Evolutionary conservation across 2,888 invertebrate species (phyloP), one percentile per base, ranked within the genome.

Genomic region (Dromius quadrimaculatus): DNA sequence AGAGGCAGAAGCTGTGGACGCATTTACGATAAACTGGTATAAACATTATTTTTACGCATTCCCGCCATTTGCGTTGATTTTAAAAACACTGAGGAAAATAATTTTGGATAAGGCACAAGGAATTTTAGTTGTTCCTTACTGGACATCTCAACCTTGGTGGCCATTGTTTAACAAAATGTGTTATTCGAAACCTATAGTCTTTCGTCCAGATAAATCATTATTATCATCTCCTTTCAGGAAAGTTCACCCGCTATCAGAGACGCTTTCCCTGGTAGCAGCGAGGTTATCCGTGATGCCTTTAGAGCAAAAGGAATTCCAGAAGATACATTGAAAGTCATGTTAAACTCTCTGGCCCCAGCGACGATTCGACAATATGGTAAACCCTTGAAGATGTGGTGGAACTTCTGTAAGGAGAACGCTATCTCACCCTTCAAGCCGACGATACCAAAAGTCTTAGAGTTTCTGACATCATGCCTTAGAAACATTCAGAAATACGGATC

Each of bases 221-320:
- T 13, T 23, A 3, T 32, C 11, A 28, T 54, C 54, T 23, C 54
- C 28, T 28, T 54, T 23, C 32, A 28, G 54, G 1, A 3, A 2
- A n/a, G 1, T 4, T 6, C 54, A 54, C 11, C 54, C 54, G 2
- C 9, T 54, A 2, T 1, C 1, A 5, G 28, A n/a, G 1, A 54
- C 11, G 1, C 54, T 54, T 54, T 13, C 28, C 13, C 13, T 54
- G 28, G 54, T 54, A n/a, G 54, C 54, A 54, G 54, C 19, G 2
- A 2, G 11, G 1, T 11, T 54, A 28, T 54, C 54, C 5, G 15
- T 1, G 11, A 54, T 6, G 28, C 8, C 2, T 6, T 54, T 6
- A 11, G n/a, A 54, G 28, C 9, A 38, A 32, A 28, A 28, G 32
- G 32, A 3, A 4, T 11, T 28, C 54, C 54, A 1, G n/a, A 28